These are phyloP conservation scores for Drosophila gunungcola DNA, from an alignment of 1,140 invertebrate genomes.

Conservation along the genomic window DNA sequence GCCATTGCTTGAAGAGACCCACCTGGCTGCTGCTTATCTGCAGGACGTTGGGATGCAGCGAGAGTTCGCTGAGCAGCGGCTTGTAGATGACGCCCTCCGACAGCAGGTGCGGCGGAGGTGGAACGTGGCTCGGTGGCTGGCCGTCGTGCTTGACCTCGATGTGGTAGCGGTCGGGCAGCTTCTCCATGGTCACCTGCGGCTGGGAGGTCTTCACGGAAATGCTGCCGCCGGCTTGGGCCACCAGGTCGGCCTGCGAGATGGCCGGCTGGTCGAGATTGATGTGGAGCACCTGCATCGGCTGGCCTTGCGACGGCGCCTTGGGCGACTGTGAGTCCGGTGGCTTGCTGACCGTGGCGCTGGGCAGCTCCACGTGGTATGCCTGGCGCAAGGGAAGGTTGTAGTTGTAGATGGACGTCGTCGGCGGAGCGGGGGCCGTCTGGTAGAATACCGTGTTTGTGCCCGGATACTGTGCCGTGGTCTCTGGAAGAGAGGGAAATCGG, in stretches of 20 bases:
- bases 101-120: constrained; percentile 60
- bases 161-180: constrained; percentile 77
- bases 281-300: constrained; percentile 76
- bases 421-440: constrained; percentile 73
- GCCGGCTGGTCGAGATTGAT: constrained; percentile 81
- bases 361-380: constrained; percentile 74
- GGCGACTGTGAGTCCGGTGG: constrained; percentile 62
- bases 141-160: constrained; percentile 79
- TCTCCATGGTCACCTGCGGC: constrained; percentile 82
- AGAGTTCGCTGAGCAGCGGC: constrained; percentile 66
- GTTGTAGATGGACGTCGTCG: constrained; percentile 72
- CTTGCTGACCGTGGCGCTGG: constrained; percentile 59
- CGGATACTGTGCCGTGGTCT: constrained; percentile 74
- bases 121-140: constrained; percentile 46
- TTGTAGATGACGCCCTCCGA: constrained; percentile 74
- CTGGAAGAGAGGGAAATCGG: constrained; percentile 45
- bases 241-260: constrained; percentile 70
- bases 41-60: constrained; percentile 77
- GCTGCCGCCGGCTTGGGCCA: constrained; percentile 54
- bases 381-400: constrained; percentile 70
- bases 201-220: constrained; percentile 66
- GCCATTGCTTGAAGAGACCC: neutral
- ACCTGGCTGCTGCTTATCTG: constrained; percentile 80
- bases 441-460: constrained; percentile 78
- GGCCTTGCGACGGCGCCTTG: constrained; percentile 40